A percentile compares a stretch with the other conserved stretches of the same genome.
Conservation (phyloP, 1,140 invertebrate species). For the Diploscapter pachys region DNA sequence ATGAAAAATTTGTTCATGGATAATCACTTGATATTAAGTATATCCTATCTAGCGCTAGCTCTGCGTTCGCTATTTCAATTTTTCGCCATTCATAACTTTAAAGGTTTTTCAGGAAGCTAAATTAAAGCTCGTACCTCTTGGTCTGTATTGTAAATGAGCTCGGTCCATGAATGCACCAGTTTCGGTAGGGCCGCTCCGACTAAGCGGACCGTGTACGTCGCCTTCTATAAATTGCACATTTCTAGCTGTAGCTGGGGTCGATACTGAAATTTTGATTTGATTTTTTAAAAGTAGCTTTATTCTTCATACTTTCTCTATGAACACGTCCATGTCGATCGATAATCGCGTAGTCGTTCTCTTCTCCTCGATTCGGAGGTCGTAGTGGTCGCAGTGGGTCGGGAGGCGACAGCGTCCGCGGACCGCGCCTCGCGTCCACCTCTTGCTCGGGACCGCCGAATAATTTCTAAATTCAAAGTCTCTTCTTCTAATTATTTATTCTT, state of each 20-base stretch:
- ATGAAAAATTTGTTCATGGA: too few species aligned
- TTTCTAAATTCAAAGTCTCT: conserved; percentile 4
- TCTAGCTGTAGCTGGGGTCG: conserved; percentile 28
- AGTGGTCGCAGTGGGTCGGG: conserved; percentile 4
- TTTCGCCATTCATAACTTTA: too few species aligned
- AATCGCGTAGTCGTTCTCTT: conserved; percentile 31
- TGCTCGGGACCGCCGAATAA: conserved; percentile 6
- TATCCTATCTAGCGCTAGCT: too few species aligned
- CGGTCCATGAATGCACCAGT: conserved; percentile 14
- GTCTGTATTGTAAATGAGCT: conserved; percentile 24
- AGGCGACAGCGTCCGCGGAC: not conserved
- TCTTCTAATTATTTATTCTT: conserved; percentile 14
- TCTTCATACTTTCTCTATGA: conserved; percentile 20
- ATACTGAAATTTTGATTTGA: conserved; percentile 11
- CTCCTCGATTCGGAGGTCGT: conserved; percentile 8
- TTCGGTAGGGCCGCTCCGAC: conserved; percentile 3
- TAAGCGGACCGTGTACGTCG: conserved; percentile 1
- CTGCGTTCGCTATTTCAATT: too few species aligned
- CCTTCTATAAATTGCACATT: conserved; percentile 25
- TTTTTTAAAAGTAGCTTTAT: not conserved
- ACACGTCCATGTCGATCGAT: conserved; percentile 22
- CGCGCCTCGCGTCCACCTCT: not conserved
- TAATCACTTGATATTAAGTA: too few species aligned
- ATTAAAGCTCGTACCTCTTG: conserved; percentile 6
- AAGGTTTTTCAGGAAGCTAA: too few species aligned